These are phyloP conservation scores for Oxytorus armatus DNA, from an alignment of 2,888 invertebrate species.

Conservation along the genomic window DNA sequence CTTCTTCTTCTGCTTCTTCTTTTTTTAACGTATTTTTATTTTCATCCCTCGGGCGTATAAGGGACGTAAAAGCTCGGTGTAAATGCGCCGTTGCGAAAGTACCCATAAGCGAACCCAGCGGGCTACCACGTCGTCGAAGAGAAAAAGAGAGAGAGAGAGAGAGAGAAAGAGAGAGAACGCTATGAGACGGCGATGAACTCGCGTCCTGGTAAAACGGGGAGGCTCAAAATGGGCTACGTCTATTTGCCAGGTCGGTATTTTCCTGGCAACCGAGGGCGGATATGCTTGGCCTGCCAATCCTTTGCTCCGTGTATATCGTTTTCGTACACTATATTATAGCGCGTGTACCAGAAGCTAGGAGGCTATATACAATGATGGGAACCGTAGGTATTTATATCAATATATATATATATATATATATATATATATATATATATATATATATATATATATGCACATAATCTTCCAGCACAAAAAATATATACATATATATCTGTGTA, in stretches of 20 bases:
- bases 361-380: conserved; percentile 23
- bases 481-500: conserved; percentile 9
- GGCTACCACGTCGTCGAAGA: conserved; percentile 1
- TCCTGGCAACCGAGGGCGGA: conserved; percentile 57
- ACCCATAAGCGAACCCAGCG: conserved; percentile 45
- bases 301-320: conserved; percentile 25
- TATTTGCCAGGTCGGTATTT: conserved; percentile 54
- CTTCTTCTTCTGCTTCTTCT: conserved; percentile 25
- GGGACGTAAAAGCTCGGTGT: conserved; percentile 60
- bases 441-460: conserved; percentile 5
- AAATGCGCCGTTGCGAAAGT: conserved; percentile 54
- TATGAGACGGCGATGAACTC: conserved; percentile 57
- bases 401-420: conserved; percentile 19
- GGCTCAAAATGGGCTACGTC: conserved; percentile 37
- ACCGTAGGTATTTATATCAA: neutral
- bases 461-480: conserved; percentile 26
- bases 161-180: conserved; percentile 4
- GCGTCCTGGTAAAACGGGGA: conserved; percentile 38
- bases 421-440: conserved; percentile 19
- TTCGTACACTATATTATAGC: conserved; percentile 32
- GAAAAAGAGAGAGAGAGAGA: conserved; percentile 28
- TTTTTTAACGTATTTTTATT: conserved; percentile 47
- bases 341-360: conserved; percentile 27
- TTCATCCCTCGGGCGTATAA: conserved; percentile 57
- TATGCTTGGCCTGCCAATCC: conserved; percentile 48